phyloP scores from a whole-genome alignment of 1,140 invertebrate genomes.

The Aphidius gifuensis region DNA sequence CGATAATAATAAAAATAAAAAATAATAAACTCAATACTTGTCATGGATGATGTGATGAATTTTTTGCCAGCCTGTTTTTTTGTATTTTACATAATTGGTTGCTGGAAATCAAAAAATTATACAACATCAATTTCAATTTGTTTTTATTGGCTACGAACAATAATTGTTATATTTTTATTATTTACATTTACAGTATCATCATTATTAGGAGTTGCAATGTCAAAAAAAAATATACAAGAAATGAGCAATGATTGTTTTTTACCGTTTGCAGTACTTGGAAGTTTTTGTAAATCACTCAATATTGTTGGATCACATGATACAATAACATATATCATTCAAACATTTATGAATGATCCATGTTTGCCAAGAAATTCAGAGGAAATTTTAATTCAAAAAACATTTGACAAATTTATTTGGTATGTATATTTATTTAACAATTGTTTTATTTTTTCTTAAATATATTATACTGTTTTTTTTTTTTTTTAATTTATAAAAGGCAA shows the following conservation, averaged over 20 bases:
- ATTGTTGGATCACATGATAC: constrained; percentile 9
- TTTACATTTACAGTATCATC: constrained; percentile 19
- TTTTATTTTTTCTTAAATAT: too few species aligned
- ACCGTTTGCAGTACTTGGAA: constrained; percentile 13
- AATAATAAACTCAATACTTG: too few species aligned
- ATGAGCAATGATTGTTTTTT: constrained; percentile 13
- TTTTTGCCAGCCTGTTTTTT: too few species aligned
- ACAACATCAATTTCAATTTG: too few species aligned
- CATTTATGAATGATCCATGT: constrained; percentile 10
- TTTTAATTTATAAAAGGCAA: constrained; percentile 9
- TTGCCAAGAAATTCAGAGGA: constrained; percentile 11
- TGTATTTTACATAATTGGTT: too few species aligned
- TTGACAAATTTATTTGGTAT: constrained; percentile 15
- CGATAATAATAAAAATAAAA: too few species aligned
- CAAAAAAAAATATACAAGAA: constrained; percentile 11
- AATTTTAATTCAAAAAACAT: constrained; percentile 4
- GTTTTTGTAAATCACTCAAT: constrained; percentile 18
- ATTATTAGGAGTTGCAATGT: constrained; percentile 2
- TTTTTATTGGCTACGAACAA: too few species aligned
- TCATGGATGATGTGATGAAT: too few species aligned
- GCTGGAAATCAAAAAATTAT: too few species aligned
- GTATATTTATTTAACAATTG: too few species aligned
- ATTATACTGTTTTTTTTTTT: too few species aligned
- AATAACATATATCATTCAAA: constrained; percentile 17
- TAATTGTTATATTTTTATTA: constrained; percentile 12